Conservation (phyloP, 64 coral and sea anemone genomes). For the Cladopsammia gracilis region DNA sequence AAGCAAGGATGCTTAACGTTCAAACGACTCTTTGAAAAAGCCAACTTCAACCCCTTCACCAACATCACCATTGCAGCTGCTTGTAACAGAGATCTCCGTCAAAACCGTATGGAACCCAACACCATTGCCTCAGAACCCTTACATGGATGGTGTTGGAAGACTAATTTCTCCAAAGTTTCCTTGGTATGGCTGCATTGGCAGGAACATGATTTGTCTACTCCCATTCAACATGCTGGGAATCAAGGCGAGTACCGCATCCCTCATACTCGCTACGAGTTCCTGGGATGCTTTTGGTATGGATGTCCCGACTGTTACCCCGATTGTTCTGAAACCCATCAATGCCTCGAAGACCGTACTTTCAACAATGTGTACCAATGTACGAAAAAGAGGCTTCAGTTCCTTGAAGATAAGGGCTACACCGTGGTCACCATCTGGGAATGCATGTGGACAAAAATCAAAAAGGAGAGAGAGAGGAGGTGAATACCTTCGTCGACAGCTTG, state of each 20-base stretch:
- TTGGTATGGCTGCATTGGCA: neutral
- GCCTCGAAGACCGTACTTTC: neutral
- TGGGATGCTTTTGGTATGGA: neutral
- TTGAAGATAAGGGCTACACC: neutral
- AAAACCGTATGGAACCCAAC: neutral
- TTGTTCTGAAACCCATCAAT: neutral
- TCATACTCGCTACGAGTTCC: neutral
- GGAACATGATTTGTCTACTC: neutral
- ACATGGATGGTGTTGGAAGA: neutral
- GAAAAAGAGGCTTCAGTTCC: neutral
- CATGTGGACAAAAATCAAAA: neutral
- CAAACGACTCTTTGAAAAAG: neutral
- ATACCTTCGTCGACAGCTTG: neutral
- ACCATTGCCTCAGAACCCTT: neutral
- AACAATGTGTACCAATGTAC: neutral
- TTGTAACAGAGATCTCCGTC: conserved; percentile 21
- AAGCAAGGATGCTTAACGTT: conserved; percentile 26
- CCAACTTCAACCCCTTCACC: conserved; percentile 2
- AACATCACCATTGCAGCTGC: conserved; percentile 48
- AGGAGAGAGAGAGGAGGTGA: too few relatives aligned
- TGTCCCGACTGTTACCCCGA: neutral
- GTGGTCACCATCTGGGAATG: neutral
- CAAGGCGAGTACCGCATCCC: neutral
- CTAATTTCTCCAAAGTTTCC: neutral
- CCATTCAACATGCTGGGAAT: neutral